These are phyloP conservation scores for Tachycineta bicolor DNA, from an alignment of 2,113 vertebrate genomes.

Conservation along the genomic window DNA sequence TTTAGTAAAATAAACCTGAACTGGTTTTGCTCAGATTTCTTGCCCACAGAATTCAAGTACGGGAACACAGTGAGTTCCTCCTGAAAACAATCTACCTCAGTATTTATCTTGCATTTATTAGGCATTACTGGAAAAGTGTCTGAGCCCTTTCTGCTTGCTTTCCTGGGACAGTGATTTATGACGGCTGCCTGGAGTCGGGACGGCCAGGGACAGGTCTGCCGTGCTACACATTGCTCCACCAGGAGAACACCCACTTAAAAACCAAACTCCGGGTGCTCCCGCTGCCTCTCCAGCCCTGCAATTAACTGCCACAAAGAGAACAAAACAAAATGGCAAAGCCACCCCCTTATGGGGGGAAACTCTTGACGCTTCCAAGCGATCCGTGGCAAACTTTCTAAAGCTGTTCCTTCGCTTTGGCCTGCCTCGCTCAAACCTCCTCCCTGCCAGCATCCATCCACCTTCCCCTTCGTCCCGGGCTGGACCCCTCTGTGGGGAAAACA, in stretches of 20 bases:
- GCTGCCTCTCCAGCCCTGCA: background rate
- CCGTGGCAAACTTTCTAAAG: background rate
- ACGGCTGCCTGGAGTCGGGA: background rate
- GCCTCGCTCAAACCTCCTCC: background rate
- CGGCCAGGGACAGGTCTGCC: background rate
- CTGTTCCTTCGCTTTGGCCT: background rate
- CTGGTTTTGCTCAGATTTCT: background rate
- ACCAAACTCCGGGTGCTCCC: background rate
- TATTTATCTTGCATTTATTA: background rate
- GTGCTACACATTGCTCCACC: background rate
- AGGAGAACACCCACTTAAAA: background rate
- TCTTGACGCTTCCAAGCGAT: background rate
- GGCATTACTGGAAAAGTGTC: accelerated
- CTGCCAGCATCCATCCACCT: background rate
- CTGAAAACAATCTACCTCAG: background rate
- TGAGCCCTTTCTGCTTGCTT: background rate
- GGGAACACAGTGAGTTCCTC: background rate
- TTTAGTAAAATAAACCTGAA: background rate
- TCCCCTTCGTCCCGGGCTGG: background rate
- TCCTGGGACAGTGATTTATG: background rate
- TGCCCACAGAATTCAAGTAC: background rate
- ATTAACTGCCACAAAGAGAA: background rate
- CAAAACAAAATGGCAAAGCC: background rate
- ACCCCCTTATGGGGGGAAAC: no score
- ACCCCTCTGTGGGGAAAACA: background rate